phyloP scores from a whole-genome alignment of 37 sponge, comb jelly and placozoan genomes.

The Mnemiopsis leidyi region DNA sequence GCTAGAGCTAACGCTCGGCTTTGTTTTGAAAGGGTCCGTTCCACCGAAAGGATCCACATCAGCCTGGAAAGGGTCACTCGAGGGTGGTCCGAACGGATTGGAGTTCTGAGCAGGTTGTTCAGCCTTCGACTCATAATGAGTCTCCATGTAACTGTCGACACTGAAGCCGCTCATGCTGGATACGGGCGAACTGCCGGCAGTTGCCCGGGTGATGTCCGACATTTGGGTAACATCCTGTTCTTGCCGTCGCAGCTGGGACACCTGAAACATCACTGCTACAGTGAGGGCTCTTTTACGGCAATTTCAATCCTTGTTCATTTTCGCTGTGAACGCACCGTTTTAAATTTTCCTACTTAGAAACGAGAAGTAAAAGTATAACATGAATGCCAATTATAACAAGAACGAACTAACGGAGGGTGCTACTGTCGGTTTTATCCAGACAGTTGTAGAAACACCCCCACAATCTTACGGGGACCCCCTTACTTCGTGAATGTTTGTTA shows the following conservation, averaged over 20 bases:
- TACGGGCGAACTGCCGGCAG: conserved; percentile 67
- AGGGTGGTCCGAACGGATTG: neutral
- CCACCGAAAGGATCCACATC: conserved; percentile 17
- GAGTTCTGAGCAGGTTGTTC: neutral
- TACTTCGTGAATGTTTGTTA: conserved; percentile 38
- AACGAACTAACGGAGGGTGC: no score
- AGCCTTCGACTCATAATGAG: neutral
- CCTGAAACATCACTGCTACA: conserved; percentile 11
- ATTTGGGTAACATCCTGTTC: conserved; percentile 35
- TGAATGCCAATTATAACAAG: no score
- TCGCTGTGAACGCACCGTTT: no score
- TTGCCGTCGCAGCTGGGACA: neutral
- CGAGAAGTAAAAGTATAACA: no score
- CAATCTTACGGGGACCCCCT: no score
- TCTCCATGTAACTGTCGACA: conserved; percentile 35
- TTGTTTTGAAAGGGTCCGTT: neutral
- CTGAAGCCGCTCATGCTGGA: conserved; percentile 65
- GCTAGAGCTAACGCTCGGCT: neutral
- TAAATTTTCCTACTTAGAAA: no score
- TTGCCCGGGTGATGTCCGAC: conserved; percentile 64
- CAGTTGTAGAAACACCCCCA: no score
- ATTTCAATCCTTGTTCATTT: no score
- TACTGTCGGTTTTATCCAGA: no score
- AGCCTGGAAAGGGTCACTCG: neutral
- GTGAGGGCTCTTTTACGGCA: neutral